These are phyloP conservation scores for Stomatorhinus walkeri DNA, from an alignment of 2,797 vertebrate genomes.

Conservation along the genomic window DNA sequence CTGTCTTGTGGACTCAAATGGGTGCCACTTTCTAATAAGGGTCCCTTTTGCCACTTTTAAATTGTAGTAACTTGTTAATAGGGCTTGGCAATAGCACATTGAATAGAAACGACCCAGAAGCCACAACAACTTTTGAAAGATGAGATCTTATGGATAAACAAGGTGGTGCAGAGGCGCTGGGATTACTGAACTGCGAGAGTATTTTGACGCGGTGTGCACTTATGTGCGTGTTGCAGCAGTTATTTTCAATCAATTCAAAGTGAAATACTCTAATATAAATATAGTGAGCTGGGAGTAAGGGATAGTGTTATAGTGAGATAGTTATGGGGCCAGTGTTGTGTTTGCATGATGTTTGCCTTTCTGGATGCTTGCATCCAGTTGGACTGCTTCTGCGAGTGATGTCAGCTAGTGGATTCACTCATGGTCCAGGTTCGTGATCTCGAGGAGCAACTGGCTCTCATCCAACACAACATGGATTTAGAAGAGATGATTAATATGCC, in stretches of 20 bases:
- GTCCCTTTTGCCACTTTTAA: neutral
- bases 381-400: too few species aligned
- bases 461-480: too few species aligned
- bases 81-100: neutral
- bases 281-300: too few species aligned
- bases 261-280: too few species aligned
- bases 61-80: neutral
- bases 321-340: too few species aligned
- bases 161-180: neutral
- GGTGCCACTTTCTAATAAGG: neutral
- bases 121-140: neutral
- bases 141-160: neutral
- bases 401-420: too few species aligned
- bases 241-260: neutral
- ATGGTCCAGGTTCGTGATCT: too few species aligned
- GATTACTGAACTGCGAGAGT: neutral
- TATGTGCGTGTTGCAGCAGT: neutral
- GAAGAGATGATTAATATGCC: too few species aligned
- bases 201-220: neutral
- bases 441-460: too few species aligned
- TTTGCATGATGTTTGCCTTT: too few species aligned
- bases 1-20: neutral
- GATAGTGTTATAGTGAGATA: too few species aligned
- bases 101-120: neutral
- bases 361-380: too few species aligned